phyloP scores from a whole-genome alignment of 2,888 invertebrate species.

The Germaria angustata region DNA sequence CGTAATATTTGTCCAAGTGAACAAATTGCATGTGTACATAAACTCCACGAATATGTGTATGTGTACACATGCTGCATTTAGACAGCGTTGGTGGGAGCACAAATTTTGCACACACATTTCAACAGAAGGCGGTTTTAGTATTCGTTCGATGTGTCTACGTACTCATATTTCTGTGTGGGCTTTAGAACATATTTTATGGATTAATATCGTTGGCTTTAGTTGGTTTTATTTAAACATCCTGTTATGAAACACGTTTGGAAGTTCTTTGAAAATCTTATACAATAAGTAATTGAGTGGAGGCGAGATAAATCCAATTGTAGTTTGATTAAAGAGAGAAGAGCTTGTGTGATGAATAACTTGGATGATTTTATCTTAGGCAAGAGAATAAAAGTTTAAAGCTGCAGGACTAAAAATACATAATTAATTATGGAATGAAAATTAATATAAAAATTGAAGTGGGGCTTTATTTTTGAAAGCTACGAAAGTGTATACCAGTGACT shows the following conservation, averaged over 20 bases:
- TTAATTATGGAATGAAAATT: no score
- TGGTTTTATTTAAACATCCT: conserved; percentile 11
- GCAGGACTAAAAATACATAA: not conserved
- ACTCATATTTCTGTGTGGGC: conserved; percentile 9
- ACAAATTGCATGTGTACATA: not conserved
- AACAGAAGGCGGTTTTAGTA: not conserved
- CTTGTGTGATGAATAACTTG: no score
- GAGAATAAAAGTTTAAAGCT: not conserved
- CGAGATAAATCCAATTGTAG: conserved; percentile 16
- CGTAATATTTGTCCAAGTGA: not conserved
- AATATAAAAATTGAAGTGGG: no score
- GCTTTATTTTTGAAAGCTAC: no score
- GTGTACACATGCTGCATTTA: not conserved
- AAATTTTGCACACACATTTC: conserved; percentile 11
- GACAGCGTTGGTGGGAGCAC: not conserved
- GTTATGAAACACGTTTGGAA: not conserved
- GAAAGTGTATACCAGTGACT: no score
- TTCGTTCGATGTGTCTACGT: not conserved
- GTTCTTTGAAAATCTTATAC: not conserved
- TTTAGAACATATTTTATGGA: not conserved
- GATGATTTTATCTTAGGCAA: not conserved
- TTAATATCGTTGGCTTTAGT: conserved; percentile 1
- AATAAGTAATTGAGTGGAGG: conserved; percentile 6
- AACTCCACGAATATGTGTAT: no score
- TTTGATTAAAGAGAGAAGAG: not conserved